Evolutionary conservation across 2,113 vertebrate species (phyloP).

Genomic region (Laterallus jamaicensis): DNA sequence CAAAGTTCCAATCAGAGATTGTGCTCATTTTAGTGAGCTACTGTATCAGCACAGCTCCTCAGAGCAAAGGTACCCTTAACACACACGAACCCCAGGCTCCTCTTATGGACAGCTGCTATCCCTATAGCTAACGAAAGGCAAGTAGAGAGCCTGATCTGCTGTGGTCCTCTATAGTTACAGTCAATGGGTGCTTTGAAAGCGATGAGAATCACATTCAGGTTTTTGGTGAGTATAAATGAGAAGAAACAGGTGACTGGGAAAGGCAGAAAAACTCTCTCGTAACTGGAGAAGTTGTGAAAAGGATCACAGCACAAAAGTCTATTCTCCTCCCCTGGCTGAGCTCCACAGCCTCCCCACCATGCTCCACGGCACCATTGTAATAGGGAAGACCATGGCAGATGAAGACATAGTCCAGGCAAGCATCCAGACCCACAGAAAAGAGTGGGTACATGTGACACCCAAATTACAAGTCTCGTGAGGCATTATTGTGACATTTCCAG

Average conservation of each 20-base stretch:
- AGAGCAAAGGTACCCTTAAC: neutral
- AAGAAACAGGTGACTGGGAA: slow-evolving; percentile 22
- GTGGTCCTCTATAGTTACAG: neutral
- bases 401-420: neutral
- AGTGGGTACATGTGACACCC: slow-evolving; percentile 16
- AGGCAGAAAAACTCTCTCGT: neutral
- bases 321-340: slow-evolving; percentile 5
- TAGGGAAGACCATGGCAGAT: neutral
- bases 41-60: neutral
- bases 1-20: neutral
- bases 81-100: neutral
- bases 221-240: neutral
- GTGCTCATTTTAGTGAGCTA: neutral
- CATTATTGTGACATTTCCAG: slow-evolving; percentile 8
- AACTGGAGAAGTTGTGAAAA: slow-evolving; percentile 31
- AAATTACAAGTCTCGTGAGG: slow-evolving; percentile 17
- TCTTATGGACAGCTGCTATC: neutral
- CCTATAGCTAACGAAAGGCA: neutral
- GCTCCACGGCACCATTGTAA: neutral
- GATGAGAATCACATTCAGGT: neutral
- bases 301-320: slow-evolving; percentile 13
- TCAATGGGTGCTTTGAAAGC: neutral
- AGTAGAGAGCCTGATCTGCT: neutral
- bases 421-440: neutral
- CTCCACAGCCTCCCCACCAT: neutral